Percentiles rank a stretch among this genome's conserved stretches.
phyloP scores from a whole-genome alignment of 2,113 vertebrate genomes.

The Empidonax traillii region DNA sequence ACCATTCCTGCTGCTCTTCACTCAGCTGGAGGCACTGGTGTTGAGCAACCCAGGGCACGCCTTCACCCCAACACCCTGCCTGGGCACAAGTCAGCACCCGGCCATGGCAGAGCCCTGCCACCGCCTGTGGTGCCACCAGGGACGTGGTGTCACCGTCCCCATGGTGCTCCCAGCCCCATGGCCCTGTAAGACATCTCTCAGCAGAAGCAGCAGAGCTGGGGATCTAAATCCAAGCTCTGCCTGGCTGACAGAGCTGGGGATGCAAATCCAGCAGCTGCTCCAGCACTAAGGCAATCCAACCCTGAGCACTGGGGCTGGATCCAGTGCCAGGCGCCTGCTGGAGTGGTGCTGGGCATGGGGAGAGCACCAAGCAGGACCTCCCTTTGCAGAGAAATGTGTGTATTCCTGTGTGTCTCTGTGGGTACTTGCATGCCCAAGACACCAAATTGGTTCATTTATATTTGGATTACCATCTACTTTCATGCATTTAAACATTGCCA shows the following conservation, averaged over 20 bases:
- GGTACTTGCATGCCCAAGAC: not conserved
- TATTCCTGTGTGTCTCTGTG: not conserved
- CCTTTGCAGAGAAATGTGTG: not conserved
- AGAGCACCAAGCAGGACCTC: not conserved
- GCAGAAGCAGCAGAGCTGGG: not conserved
- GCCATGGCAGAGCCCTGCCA: not conserved
- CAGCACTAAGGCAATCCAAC: not conserved
- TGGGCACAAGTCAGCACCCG: fast-evolving
- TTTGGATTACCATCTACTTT: not conserved
- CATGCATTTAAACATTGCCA: constrained; percentile 13
- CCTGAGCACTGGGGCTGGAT: not conserved
- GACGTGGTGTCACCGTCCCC: not conserved
- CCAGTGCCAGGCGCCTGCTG: not conserved
- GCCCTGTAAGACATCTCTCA: not conserved
- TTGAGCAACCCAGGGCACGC: not conserved
- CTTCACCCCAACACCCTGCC: not conserved
- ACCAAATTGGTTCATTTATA: not conserved
- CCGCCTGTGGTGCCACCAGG: fast-evolving
- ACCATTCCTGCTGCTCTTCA: not conserved
- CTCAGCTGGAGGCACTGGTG: not conserved
- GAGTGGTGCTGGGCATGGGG: not conserved
- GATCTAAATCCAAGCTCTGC: not conserved
- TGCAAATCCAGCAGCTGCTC: not conserved
- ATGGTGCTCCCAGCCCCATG: fast-evolving
- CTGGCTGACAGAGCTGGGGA: not conserved